A percentile compares a stretch with the other conserved stretches of the same genome.
phyloP scores from a whole-genome alignment of 2,113 vertebrate genomes.

The Bucco capensis region DNA sequence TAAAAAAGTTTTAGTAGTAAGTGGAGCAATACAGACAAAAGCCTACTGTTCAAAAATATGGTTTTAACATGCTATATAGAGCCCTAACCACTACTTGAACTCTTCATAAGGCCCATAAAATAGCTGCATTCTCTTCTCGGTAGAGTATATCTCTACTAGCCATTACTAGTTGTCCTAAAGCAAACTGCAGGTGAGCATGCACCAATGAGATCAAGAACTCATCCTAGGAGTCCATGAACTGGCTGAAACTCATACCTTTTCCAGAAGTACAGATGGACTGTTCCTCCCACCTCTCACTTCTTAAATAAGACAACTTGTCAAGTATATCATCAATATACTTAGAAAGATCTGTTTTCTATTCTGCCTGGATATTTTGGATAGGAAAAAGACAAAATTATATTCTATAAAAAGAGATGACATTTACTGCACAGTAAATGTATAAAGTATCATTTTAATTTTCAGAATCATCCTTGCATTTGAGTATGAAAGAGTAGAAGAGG shows the following conservation, averaged over 20 bases:
- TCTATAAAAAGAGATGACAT: not conserved
- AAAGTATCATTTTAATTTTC: not conserved
- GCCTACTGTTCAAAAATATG: not conserved
- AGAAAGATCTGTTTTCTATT: not conserved
- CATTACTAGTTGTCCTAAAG: not conserved
- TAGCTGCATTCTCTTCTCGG: not conserved
- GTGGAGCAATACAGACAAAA: not conserved
- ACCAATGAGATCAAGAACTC: not conserved
- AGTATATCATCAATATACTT: not conserved
- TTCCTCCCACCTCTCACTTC: not conserved
- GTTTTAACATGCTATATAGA: not conserved
- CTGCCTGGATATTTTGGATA: not conserved
- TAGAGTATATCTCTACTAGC: not conserved
- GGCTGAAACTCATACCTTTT: not conserved
- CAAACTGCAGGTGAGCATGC: not conserved
- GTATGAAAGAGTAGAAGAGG: not conserved
- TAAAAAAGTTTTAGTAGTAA: not conserved
- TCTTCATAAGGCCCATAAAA: not conserved
- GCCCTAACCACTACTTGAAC: not conserved
- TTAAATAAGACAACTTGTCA: not conserved
- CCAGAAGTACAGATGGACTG: not conserved
- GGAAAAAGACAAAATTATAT: not conserved
- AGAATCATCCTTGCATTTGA: not conserved
- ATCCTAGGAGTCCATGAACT: not conserved
- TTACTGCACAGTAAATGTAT: not conserved